Evolutionary conservation across 2,113 vertebrate genomes (phyloP).

Genomic region (Notechis scutatus): DNA sequence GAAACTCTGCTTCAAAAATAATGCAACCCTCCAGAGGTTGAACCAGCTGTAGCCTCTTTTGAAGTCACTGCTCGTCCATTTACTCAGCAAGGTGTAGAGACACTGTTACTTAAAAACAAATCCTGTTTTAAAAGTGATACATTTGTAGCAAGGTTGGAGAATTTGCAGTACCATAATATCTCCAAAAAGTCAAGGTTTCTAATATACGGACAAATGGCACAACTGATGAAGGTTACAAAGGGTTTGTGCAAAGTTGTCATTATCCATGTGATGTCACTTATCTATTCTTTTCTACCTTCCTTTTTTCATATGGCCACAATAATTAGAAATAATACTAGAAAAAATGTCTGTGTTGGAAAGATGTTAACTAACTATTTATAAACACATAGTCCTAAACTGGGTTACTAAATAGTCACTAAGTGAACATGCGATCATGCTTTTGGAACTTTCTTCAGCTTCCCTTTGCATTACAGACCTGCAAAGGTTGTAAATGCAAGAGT

Average conservation of each 20-base stretch:
- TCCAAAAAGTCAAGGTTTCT: background rate
- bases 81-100: rapidly evolving
- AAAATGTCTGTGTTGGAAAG: background rate
- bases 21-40: constrained; percentile 32
- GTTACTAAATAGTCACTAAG: background rate
- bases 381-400: background rate
- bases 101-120: rapidly evolving
- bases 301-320: background rate
- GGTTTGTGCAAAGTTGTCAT: background rate
- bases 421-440: background rate
- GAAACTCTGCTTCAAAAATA: constrained; percentile 35
- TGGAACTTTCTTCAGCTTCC: background rate
- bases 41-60: constrained; percentile 41
- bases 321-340: background rate
- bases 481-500: background rate
- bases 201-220: background rate
- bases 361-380: background rate
- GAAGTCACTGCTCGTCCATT: constrained; percentile 31
- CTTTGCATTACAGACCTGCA: background rate
- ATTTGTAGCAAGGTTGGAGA: background rate
- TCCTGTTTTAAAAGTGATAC: background rate
- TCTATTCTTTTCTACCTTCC: background rate
- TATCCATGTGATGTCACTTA: background rate
- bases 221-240: background rate
- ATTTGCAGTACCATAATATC: background rate